phyloP scores from a whole-genome alignment of 2,888 invertebrate species.

The Parasteatoda lunata region DNA sequence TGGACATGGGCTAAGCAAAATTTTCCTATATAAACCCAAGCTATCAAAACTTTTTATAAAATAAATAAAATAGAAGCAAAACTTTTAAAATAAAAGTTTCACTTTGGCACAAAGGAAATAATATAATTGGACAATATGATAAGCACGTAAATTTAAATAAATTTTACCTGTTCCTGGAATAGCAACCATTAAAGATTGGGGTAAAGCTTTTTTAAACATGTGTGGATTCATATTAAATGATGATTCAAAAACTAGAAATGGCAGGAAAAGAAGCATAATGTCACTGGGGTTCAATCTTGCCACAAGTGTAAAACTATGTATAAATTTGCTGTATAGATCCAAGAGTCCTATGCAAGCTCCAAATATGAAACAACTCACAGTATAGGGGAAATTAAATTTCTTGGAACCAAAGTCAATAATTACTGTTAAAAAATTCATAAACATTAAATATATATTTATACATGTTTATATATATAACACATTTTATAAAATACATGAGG shows the following conservation, averaged over 20 bases:
- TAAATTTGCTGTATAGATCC: constrained; percentile 29
- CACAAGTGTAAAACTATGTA: constrained; percentile 14
- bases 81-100: too few species aligned
- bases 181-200: constrained; percentile 73
- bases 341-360: constrained; percentile 41
- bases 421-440: constrained; percentile 19
- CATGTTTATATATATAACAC: not conserved
- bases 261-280: constrained; percentile 74
- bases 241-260: constrained; percentile 76
- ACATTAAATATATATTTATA: not conserved
- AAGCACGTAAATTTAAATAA: not conserved
- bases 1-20: too few species aligned
- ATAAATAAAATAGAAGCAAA: too few species aligned
- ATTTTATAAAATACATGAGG: not conserved
- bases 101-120: too few species aligned
- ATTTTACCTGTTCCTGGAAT: constrained; percentile 73
- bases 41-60: too few species aligned
- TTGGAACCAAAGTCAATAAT: constrained; percentile 52
- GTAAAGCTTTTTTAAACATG: constrained; percentile 73
- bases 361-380: constrained; percentile 54
- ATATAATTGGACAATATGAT: too few species aligned
- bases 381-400: constrained; percentile 43
- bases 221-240: constrained; percentile 76
- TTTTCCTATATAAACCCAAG: too few species aligned
- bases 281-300: constrained; percentile 74